Percentiles rank a stretch among this genome's conserved stretches.
These are phyloP conservation scores for Neotragus moschatus DNA, from an alignment of 2,113 vertebrate genomes.

Conservation along the genomic window DNA sequence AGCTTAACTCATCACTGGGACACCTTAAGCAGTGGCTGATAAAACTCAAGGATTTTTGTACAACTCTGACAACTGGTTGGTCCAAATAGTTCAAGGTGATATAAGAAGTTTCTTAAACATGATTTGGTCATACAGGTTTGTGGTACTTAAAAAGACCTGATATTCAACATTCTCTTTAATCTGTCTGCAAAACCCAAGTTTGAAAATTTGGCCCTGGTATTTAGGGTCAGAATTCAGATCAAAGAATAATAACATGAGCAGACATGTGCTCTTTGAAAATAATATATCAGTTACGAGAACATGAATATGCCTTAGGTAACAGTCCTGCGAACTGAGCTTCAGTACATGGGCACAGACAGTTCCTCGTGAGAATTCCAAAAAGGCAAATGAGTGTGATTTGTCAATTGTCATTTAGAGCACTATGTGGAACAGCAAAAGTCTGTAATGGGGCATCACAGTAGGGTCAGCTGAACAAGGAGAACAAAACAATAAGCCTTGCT, in stretches of 20 bases:
- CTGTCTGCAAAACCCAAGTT: not conserved
- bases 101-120: not conserved
- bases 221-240: not conserved
- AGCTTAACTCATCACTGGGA: not conserved
- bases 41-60: not conserved
- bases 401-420: not conserved
- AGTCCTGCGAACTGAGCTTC: not conserved
- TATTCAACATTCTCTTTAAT: not conserved
- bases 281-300: not conserved
- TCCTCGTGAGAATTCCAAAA: not conserved
- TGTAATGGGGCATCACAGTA: not conserved
- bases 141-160: not conserved
- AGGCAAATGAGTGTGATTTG: not conserved
- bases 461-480: not conserved
- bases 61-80: not conserved
- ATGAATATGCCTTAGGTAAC: not conserved
- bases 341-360: not conserved
- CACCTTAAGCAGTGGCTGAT: not conserved
- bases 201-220: not conserved
- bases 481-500: not conserved
- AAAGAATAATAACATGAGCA: not conserved
- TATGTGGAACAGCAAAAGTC: not conserved
- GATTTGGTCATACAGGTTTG: not conserved
- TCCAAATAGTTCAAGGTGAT: not conserved
- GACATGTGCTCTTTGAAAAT: not conserved